Base-by-base conservation (phyloP, 2,888 invertebrate species). In the Cataglyphis cursor region DNA sequence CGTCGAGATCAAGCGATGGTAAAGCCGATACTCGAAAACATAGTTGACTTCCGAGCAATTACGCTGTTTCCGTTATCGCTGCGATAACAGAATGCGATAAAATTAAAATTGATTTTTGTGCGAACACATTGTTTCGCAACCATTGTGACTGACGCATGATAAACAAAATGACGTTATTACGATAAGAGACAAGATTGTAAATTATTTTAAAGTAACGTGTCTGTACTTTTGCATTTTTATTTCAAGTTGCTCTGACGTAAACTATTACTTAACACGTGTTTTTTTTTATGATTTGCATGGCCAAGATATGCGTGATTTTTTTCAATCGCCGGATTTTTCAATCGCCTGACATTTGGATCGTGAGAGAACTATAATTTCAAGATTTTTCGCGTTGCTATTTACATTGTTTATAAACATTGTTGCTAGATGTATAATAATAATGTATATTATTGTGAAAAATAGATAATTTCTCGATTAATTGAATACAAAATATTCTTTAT, bases 351-450 rank as follows among this genome's bases (percentile, higher is more conserved):
- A 18, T 10, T 12, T 15, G 57, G 21, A 65, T 70, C 21, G 31
- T 35, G 24, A 54, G 72, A 51, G 76, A 84, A 83, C 81, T 70
- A 65, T 78, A 84, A 78, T 86, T 70, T 78, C 59, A 51, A 54
- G 66, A 61, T 83, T 38, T 38, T 21, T 54, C 44, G 51, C 8
- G 24, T 51, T n/a, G 9, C 15, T 75, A 21, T 35, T 74, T 74
- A 62, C 18, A 15, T 8, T 68, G 51, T 74, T 85, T 85, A 80
- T 35, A 59, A 78, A 70, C 35, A 6, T 64, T 31, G 35, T 64
- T 31, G 35, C 35, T 8, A 70, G 28, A 84, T 54, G 38, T 35
- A 35, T 35, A 35, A 35, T 35, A 35, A 35, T 35, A 35, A 35
- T 35, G 35, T 35, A 35, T 35, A 35, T 35, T 24, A 12, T n/a